Evolutionary conservation across 2,888 invertebrate genomes (phyloP).

Genomic region (Ichneumoninae sp.): DNA sequence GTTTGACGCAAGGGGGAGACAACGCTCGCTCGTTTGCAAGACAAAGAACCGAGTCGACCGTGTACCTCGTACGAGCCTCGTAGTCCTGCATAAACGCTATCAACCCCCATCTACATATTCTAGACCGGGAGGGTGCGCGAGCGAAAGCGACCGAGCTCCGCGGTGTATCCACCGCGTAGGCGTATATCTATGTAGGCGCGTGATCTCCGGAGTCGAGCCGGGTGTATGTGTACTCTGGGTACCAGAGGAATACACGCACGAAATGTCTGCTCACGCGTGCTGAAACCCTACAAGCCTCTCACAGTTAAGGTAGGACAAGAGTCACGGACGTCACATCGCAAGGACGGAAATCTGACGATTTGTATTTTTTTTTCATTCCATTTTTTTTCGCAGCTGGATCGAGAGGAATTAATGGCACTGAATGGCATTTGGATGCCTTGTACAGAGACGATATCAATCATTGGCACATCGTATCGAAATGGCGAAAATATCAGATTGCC

Average conservation of each 20-base stretch:
- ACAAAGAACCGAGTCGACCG: conserved; percentile 77
- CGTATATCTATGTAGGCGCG: conserved; percentile 28
- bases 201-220: conserved; percentile 1
- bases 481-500: not conserved
- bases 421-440: no score
- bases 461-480: no score
- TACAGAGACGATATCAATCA: no score
- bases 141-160: conserved; percentile 29
- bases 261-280: not conserved
- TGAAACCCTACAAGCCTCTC: not conserved
- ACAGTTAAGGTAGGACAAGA: not conserved
- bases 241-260: not conserved
- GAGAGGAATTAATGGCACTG: no score
- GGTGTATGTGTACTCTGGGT: not conserved
- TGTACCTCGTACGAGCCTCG: conserved; percentile 72
- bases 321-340: not conserved
- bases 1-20: conserved; percentile 47
- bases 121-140: conserved; percentile 63
- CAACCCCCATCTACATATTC: conserved; percentile 79
- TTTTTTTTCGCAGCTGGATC: no score
- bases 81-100: conserved; percentile 80
- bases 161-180: conserved; percentile 6
- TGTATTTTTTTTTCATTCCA: not conserved
- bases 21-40: conserved; percentile 80
- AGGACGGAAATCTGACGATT: not conserved